These are phyloP conservation scores for Oophaga sylvatica DNA, from an alignment of 2,797 vertebrate genomes.

Conservation along the genomic window DNA sequence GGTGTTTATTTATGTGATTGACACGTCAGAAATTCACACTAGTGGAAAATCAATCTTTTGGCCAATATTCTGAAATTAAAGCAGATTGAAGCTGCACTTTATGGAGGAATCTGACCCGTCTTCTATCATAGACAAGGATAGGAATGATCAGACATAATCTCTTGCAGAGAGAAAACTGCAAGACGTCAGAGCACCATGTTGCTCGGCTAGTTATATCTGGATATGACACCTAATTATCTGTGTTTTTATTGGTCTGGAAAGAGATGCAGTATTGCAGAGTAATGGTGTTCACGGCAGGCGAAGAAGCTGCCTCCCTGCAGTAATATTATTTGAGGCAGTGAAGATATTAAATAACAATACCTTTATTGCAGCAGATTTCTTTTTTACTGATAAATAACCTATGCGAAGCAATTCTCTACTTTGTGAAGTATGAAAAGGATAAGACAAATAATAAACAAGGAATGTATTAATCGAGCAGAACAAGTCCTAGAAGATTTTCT, in stretches of 20 bases:
- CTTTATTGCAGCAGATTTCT: conserved; percentile 43
- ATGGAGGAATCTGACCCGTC: background rate
- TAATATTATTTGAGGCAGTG: conserved; percentile 45
- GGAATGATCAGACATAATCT: conserved; percentile 1
- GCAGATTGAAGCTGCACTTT: background rate
- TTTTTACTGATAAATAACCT: conserved; percentile 45
- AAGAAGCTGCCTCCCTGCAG: conserved; percentile 42
- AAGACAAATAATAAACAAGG: conserved; percentile 47
- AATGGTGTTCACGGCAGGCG: conserved; percentile 46
- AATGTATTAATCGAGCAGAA: conserved; percentile 41
- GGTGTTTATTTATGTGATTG: background rate
- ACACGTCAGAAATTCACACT: background rate
- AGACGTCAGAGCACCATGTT: conserved; percentile 23
- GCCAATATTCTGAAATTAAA: background rate
- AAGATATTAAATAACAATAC: conserved; percentile 56
- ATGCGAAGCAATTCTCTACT: conserved; percentile 38
- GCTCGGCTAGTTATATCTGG: conserved; percentile 53
- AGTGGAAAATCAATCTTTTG: background rate
- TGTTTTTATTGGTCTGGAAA: conserved; percentile 59
- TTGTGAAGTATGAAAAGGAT: conserved; percentile 45
- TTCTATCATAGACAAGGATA: background rate
- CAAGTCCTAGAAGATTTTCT: conserved; percentile 3
- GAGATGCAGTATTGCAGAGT: conserved; percentile 49
- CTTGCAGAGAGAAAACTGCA: conserved; percentile 18
- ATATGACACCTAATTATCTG: conserved; percentile 58